Evolutionary conservation across 1,140 invertebrate genomes (phyloP).

Genomic region (Procambarus virginalis): DNA sequence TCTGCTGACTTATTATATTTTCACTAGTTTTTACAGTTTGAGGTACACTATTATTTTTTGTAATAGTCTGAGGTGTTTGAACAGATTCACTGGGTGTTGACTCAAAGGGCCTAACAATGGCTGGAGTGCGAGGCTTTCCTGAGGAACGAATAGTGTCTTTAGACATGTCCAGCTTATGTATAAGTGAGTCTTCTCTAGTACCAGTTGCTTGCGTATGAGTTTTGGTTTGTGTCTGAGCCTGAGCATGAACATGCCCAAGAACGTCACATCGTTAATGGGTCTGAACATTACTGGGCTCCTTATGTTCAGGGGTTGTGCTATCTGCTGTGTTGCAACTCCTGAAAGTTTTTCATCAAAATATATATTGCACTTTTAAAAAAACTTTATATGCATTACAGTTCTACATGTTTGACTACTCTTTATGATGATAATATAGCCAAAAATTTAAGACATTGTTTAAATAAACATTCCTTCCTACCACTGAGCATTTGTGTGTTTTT

Average conservation of each 20-base stretch:
- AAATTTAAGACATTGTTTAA: too few species aligned
- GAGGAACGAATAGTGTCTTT: slow-evolving; percentile 28
- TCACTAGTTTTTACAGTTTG: slow-evolving; percentile 41
- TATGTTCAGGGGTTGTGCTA: slow-evolving; percentile 53
- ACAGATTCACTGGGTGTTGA: slow-evolving; percentile 43
- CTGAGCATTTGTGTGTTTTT: too few species aligned
- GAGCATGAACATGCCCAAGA: slow-evolving; percentile 60
- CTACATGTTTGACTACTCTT: too few species aligned
- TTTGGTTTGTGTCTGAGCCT: slow-evolving; percentile 23
- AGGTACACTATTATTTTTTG: slow-evolving; percentile 28
- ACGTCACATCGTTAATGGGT: slow-evolving; percentile 57
- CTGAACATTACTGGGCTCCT: slow-evolving; percentile 49
- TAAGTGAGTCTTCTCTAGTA: slow-evolving; percentile 40
- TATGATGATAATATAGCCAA: too few species aligned
- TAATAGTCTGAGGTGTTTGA: slow-evolving; percentile 27
- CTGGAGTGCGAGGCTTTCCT: slow-evolving; percentile 52
- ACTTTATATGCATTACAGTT: too few species aligned
- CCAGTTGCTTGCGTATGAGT: slow-evolving; percentile 29
- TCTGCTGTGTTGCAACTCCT: slow-evolving; percentile 60
- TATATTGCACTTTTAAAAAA: too few species aligned
- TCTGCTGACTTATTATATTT: slow-evolving; percentile 23
- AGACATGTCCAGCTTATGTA: slow-evolving; percentile 32
- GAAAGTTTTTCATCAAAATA: background rate
- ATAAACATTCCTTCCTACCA: too few species aligned
- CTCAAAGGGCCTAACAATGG: slow-evolving; percentile 57